A percentile compares a stretch with the other conserved stretches of the same genome.
phyloP scores from a whole-genome alignment of 1,140 invertebrate species.

The Nephila pilipes region DNA sequence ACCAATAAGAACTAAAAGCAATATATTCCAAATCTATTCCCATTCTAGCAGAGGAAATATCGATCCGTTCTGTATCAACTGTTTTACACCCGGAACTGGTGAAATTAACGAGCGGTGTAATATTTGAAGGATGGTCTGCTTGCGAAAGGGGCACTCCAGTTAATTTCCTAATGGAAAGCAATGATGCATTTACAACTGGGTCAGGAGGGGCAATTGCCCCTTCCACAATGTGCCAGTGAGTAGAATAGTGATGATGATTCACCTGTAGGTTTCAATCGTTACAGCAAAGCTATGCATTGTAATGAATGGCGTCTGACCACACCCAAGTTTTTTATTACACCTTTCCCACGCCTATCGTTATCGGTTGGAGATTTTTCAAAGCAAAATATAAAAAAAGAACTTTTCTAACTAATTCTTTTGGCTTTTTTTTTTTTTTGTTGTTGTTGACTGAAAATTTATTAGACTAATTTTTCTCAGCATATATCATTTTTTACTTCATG shows the following conservation, averaged over 20 bases:
- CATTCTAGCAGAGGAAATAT: background rate
- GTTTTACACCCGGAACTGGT: slow-evolving; percentile 13
- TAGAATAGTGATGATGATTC: slow-evolving; percentile 29
- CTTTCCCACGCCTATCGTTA: background rate
- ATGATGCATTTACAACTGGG: slow-evolving; percentile 43
- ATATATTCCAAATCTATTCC: background rate
- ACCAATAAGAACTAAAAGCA: background rate
- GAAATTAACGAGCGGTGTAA: background rate
- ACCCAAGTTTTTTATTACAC: slow-evolving; percentile 8
- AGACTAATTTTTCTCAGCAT: background rate
- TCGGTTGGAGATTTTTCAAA: background rate
- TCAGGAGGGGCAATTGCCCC: slow-evolving; percentile 59
- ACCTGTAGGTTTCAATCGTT: slow-evolving; percentile 27
- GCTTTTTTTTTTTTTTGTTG: too few species aligned
- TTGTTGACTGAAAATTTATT: background rate
- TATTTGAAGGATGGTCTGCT: background rate
- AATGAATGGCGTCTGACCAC: slow-evolving; percentile 1
- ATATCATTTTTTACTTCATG: background rate
- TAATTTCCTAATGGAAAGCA: slow-evolving; percentile 70
- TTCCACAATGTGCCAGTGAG: background rate
- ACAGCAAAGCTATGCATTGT: background rate
- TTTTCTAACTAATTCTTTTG: background rate
- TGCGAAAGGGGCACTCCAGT: slow-evolving; percentile 8
- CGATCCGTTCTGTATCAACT: background rate
- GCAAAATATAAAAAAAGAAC: background rate